Conservation (phyloP, 2,113 vertebrate genomes). For the Sterrhoptilus dennistouni region DNA sequence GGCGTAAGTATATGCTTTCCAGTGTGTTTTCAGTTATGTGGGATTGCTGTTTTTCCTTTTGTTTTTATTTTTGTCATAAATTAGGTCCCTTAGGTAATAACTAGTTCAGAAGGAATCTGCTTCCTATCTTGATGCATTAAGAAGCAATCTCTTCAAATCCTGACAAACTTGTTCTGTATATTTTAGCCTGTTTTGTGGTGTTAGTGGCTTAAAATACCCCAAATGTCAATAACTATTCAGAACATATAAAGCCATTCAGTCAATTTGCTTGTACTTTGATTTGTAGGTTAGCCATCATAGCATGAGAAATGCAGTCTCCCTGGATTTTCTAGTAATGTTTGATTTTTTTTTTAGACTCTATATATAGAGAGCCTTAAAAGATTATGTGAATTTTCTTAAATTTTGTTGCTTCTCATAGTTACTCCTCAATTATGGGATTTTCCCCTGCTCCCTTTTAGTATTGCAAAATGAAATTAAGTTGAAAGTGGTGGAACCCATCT, state of each 20-base stretch:
- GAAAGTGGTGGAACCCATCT: background rate
- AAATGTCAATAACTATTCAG: background rate
- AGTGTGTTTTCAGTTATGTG: background rate
- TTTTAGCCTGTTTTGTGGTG: background rate
- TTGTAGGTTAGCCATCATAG: background rate
- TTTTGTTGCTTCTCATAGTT: background rate
- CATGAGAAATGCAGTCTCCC: background rate
- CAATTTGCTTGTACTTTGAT: background rate
- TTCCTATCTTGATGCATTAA: background rate
- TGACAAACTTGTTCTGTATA: background rate
- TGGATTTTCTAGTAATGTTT: background rate
- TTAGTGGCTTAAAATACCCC: background rate
- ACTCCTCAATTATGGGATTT: background rate
- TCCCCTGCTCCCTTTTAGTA: accelerated
- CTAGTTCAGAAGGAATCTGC: background rate
- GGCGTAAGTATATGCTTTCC: background rate
- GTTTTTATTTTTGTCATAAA: background rate
- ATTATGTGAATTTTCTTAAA: background rate
- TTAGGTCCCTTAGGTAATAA: background rate
- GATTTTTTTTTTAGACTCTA: background rate
- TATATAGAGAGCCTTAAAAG: background rate
- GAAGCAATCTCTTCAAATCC: background rate
- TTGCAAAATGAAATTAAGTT: background rate
- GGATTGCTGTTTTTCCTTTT: background rate
- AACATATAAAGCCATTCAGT: background rate